Percentiles rank a stretch among this genome's conserved stretches.
These are phyloP conservation scores for Enchytraeus crypticus DNA, from an alignment of 2,888 invertebrate species.

Conservation along the genomic window DNA sequence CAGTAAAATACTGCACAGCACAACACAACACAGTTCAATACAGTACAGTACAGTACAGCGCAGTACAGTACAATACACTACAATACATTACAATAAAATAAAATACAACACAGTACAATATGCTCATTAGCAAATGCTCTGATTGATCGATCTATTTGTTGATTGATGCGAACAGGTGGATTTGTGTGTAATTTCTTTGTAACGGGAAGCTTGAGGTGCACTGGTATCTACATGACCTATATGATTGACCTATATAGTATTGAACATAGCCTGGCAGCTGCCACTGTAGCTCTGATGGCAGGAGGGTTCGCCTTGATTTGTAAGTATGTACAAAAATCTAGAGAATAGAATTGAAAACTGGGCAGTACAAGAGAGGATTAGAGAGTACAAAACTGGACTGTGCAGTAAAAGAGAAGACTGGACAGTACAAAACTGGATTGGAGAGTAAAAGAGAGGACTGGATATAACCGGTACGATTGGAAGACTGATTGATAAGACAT, in stretches of 20 bases:
- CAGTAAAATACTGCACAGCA: no score
- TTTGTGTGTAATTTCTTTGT: conserved; percentile 15
- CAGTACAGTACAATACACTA: no score
- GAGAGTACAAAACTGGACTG: not conserved
- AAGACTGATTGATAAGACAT: no score
- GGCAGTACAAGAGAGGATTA: not conserved
- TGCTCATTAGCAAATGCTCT: no score
- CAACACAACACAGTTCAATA: no score
- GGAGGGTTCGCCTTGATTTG: conserved; percentile 21
- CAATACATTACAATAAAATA: no score
- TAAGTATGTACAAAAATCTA: conserved; percentile 5
- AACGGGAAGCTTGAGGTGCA: conserved; percentile 19
- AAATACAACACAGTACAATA: no score
- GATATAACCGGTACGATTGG: no score
- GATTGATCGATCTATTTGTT: not conserved
- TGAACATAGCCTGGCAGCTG: conserved; percentile 4
- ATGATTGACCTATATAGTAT: conserved; percentile 13
- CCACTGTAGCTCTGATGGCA: conserved; percentile 17
- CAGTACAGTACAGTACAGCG: no score
- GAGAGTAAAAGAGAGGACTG: no score
- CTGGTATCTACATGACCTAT: conserved; percentile 21
- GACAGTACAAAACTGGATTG: no score
- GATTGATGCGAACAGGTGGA: not conserved
- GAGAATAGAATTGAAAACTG: not conserved
- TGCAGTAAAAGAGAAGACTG: not conserved